phyloP scores from a whole-genome alignment of 2,797 vertebrate genomes.

The Eurystomus glaucurus region DNA sequence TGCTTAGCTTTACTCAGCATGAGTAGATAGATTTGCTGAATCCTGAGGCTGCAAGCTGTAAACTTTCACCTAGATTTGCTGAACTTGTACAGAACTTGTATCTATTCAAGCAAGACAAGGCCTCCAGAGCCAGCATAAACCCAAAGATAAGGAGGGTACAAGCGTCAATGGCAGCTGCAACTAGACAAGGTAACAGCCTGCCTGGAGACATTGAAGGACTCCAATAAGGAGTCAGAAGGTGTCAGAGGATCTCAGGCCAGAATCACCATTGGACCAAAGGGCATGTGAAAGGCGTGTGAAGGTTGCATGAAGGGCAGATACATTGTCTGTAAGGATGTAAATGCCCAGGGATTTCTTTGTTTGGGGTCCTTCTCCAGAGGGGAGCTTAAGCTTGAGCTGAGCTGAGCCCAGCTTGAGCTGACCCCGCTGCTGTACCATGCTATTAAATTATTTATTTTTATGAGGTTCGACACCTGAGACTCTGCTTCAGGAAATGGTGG shows the following conservation, averaged over 20 bases:
- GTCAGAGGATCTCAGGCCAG: not conserved
- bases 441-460: not conserved
- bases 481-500: not conserved
- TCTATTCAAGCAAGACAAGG: not conserved
- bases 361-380: not conserved
- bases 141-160: not conserved
- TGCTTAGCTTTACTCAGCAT: not conserved
- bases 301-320: too few species aligned
- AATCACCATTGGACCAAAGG: not conserved
- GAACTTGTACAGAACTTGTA: not conserved
- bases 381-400: too few species aligned
- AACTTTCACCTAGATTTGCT: not conserved
- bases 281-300: not conserved
- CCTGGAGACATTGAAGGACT: not conserved
- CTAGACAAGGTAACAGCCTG: not conserved
- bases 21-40: not conserved
- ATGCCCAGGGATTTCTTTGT: not conserved
- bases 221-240: not conserved
- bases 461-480: not conserved
- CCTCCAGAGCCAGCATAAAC: not conserved
- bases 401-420: not conserved
- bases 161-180: not conserved
- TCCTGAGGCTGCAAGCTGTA: not conserved
- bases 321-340: not conserved
- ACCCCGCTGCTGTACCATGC: not conserved